Percentiles rank a stretch among this genome's conserved stretches.
Conservation (phyloP, 2,888 invertebrate genomes). For the Hesperia comma region DNA sequence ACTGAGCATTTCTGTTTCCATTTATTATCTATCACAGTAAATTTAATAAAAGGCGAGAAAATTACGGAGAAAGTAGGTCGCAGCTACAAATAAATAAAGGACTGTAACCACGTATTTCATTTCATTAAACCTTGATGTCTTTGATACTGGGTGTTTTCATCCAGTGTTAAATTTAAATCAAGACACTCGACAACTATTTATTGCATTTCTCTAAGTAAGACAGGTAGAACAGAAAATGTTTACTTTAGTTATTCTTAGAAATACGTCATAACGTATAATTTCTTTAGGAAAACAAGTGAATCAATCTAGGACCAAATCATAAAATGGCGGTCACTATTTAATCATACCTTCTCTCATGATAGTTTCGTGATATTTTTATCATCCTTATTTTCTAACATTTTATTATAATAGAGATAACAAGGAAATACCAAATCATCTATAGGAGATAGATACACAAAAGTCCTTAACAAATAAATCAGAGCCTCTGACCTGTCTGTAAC, state of each 20-base stretch:
- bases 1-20: no score
- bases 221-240: not conserved
- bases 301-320: no score
- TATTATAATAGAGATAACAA: no score
- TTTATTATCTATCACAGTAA: no score
- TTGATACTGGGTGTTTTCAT: constrained; percentile 28
- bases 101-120: constrained; percentile 30
- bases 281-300: no score
- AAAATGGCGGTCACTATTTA: no score
- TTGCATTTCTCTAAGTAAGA: constrained; percentile 18
- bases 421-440: not conserved
- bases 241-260: not conserved
- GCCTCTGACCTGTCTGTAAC: constrained; percentile 22
- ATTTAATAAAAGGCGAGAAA: no score
- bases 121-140: constrained; percentile 24
- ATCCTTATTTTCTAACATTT: no score
- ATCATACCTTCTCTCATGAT: no score
- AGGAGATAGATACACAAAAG: constrained; percentile 14
- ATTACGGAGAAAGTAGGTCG: not conserved
- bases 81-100: not conserved
- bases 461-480: constrained; percentile 31
- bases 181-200: constrained; percentile 22
- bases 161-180: constrained; percentile 25
- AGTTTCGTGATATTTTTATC: no score
- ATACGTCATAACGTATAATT: no score